phyloP scores from a whole-genome alignment of 2,113 vertebrate genomes.

The rat (Rattus norvegicus) region DNA sequence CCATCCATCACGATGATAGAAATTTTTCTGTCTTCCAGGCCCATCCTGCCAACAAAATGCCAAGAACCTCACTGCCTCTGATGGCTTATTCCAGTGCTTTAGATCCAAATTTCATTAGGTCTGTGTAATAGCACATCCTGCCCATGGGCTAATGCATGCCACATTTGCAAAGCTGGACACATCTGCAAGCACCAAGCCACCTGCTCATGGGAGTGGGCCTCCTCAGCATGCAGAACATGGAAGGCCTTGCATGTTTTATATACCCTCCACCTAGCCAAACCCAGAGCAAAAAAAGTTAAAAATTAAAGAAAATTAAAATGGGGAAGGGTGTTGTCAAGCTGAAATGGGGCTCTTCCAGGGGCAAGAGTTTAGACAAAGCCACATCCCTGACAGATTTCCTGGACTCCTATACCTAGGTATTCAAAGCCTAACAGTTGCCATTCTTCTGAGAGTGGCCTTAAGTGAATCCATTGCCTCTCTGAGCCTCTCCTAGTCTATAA shows the following conservation, averaged over 20 bases:
- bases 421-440: neutral
- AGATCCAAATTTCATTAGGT: conserved; percentile 68
- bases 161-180: conserved; percentile 44
- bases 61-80: conserved; percentile 42
- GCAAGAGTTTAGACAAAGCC: neutral
- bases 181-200: conserved; percentile 58
- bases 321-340: neutral
- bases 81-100: neutral
- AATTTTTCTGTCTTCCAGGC: conserved; percentile 62
- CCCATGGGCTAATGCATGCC: conserved; percentile 60
- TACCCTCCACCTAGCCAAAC: neutral
- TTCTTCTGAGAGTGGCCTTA: neutral
- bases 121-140: conserved; percentile 58
- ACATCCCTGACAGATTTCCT: neutral
- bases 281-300: neutral
- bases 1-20: conserved; percentile 71
- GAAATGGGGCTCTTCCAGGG: neutral
- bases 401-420: neutral
- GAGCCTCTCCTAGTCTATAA: neutral
- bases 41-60: conserved; percentile 64
- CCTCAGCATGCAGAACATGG: neutral
- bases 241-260: neutral
- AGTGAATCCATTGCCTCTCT: neutral
- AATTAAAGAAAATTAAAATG: neutral
- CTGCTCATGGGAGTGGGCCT: conserved; percentile 27